A percentile compares a stretch with the other conserved stretches of the same genome.
Conservation (phyloP, 2,797 vertebrate species). For the Carapus acus region DNA sequence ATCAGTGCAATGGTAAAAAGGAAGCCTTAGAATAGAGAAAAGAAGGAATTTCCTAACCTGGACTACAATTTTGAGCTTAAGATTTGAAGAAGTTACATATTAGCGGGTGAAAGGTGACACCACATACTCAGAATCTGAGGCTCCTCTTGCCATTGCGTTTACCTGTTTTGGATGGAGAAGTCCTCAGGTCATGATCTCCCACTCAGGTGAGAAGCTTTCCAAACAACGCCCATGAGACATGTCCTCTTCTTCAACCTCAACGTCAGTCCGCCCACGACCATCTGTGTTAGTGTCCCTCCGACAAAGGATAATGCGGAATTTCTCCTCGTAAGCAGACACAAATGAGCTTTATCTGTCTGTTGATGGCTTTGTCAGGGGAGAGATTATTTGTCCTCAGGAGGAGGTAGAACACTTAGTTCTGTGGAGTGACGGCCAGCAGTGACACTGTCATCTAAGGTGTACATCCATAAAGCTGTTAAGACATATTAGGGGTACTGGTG, state of each 20-base stretch:
- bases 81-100: too few species aligned
- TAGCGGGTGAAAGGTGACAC: background rate
- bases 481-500: too few species aligned
- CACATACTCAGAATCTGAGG: background rate
- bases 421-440: background rate
- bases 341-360: constrained; percentile 67
- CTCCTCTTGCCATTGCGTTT: background rate
- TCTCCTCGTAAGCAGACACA: constrained; percentile 68
- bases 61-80: too few species aligned
- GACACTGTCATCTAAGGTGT: background rate
- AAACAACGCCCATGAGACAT: constrained; percentile 14
- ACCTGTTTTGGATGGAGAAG: constrained; percentile 29
- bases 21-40: too few species aligned
- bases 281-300: constrained; percentile 25
- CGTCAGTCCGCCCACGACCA: constrained; percentile 27
- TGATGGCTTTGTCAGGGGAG: constrained; percentile 54
- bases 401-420: constrained; percentile 22
- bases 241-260: constrained; percentile 1
- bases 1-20: too few species aligned
- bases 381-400: constrained; percentile 54
- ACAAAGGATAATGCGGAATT: constrained; percentile 61
- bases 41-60: too few species aligned
- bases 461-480: background rate
- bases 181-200: constrained; percentile 7
- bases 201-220: constrained; percentile 1